Conservation (phyloP, 2,113 vertebrate genomes). For the Tragelaphus imberbis region DNA sequence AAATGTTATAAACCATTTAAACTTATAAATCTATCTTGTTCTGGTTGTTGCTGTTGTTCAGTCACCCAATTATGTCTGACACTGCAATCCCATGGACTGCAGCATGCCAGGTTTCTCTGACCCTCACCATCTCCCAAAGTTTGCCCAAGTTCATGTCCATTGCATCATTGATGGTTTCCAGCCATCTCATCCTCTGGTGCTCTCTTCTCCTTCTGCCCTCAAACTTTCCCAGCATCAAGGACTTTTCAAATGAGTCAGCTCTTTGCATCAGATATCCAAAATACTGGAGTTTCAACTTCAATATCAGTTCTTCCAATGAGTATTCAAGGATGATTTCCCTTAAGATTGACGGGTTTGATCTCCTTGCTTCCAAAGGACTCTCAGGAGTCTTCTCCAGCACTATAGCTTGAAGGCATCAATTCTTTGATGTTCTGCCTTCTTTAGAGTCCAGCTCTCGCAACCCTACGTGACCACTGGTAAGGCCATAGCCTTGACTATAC, state of each 20-base stretch:
- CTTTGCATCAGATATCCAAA: not conserved
- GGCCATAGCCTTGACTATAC: not conserved
- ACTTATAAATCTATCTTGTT: not conserved
- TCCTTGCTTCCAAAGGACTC: not conserved
- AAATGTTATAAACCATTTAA: not conserved
- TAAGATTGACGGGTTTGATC: not conserved
- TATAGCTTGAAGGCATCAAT: not conserved
- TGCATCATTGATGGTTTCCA: not conserved
- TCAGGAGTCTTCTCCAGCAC: rapidly evolving
- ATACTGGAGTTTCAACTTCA: not conserved
- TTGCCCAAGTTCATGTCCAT: not conserved
- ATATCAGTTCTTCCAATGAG: not conserved
- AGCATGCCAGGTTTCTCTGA: not conserved
- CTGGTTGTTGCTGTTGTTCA: not conserved
- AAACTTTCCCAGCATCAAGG: not conserved
- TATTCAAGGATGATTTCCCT: not conserved
- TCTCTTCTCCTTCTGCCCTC: not conserved
- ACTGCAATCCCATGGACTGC: not conserved
- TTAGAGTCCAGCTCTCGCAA: not conserved
- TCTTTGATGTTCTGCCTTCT: not conserved
- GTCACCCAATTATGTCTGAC: not conserved
- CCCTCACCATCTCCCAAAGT: not conserved
- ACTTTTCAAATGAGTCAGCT: not conserved
- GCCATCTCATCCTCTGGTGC: not conserved
- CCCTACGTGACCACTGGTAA: not conserved